Base-by-base conservation (phyloP, 2,888 invertebrate genomes). In the Neoitamus cyanurus region DNA sequence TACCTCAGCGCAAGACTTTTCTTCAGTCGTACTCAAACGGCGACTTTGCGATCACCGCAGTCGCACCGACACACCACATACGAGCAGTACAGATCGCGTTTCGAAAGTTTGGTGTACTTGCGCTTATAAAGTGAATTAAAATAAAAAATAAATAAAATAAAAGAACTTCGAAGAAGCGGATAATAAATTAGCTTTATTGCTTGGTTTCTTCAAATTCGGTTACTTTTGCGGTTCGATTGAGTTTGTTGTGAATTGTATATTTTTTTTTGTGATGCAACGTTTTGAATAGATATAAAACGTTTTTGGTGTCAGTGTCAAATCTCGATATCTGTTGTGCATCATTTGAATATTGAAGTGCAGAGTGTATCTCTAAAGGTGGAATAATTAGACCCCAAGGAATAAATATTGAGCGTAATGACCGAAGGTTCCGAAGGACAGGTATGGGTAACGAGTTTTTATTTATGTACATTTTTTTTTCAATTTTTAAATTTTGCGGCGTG, bases 1-100 rank as follows among this genome's bases (percentile, higher is more conserved):
- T 31, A 13, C 34, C n/a, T 58, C 30, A 30, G 5, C 42, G 20
- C 7, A 13, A 11, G 15, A 58, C 31, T 82, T 78, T 83, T 30
- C 72, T 72, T 83, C 83, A 83, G 83, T 83, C 72, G 83, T 31
- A 70, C 69, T 46, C n/a, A 70, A 72, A 72, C 83, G 9, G 70
- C 46, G 72, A 83, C 42, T 83, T 83, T 28, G 83, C 42, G 58
- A 58, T 58, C 58, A 58, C 58, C n/a, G 0, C 25, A 25, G 20
- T 58, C 58, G 58, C 25, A 58, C 20, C 25, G 9, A 58, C 6
- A 34, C 6, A 9, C 9, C 25, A 25, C 58, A 15, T 15, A 58
- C 5, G 58, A 20, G 58, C 25, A 2, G 6, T 20, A 25, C 58
- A n/a, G n/a, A n/a, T n/a, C n/a, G 58, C 20, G 58, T n/a, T n/a